These are phyloP conservation scores for Acanthopleura granulata DNA, from an alignment of 2,888 invertebrate species.

Conservation along the genomic window DNA sequence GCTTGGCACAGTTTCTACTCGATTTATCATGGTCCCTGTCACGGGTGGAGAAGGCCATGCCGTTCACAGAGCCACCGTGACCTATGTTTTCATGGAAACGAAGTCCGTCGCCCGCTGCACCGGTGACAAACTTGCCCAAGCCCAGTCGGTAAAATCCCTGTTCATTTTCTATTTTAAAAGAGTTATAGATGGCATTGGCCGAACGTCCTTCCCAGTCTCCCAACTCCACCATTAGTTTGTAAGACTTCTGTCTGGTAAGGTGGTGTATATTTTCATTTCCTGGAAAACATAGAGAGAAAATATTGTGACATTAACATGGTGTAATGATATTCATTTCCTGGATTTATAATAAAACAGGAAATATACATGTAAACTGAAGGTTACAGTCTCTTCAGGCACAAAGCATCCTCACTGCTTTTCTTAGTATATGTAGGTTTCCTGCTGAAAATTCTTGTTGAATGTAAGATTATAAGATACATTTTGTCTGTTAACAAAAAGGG, in stretches of 20 bases:
- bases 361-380: no score
- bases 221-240: slow-evolving; percentile 17
- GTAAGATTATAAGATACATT: no score
- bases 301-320: not conserved
- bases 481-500: no score
- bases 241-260: not conserved
- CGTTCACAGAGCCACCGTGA: slow-evolving; percentile 15
- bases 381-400: no score
- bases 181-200: slow-evolving; percentile 17
- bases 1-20: slow-evolving; percentile 9
- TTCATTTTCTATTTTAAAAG: slow-evolving; percentile 18
- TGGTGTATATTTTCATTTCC: slow-evolving; percentile 11
- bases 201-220: slow-evolving; percentile 18
- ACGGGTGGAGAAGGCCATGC: slow-evolving; percentile 14
- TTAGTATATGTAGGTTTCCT: no score
- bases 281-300: not conserved
- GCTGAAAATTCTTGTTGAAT: no score
- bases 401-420: no score
- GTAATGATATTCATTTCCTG: no score
- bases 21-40: slow-evolving; percentile 14
- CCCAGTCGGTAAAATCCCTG: not conserved
- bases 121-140: slow-evolving; percentile 13
- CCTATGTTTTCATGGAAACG: slow-evolving; percentile 15
- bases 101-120: slow-evolving; percentile 7
- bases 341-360: no score